Evolutionary conservation across 2,888 invertebrate species (phyloP), one percentile per base, ranked within the genome.

Genomic region (Lithodes maja): DNA sequence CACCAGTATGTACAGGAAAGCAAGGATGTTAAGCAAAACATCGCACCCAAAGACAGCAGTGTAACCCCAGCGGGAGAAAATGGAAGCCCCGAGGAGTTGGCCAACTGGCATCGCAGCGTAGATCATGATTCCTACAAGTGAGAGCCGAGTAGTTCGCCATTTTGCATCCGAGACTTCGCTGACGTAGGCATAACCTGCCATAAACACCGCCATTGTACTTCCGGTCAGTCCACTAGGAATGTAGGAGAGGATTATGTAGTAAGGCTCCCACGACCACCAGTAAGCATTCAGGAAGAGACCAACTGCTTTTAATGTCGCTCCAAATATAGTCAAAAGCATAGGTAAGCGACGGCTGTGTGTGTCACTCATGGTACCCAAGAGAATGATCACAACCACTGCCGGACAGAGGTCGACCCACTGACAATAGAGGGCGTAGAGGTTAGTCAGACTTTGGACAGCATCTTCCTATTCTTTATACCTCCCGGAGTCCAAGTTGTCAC

Each of bases 301-400:
- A 3, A 84, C 68, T n/a, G 88, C 68, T 9, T 77, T 85, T 12
- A 89, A 52, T 3, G 78, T 49, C 15, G 68, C 50, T 3, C 88
- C 88, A 7, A 53, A 3, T 1, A 85, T 33, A 1, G 88, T 75
- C 5, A 85, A 5, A n/a, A 89, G 15, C 17, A 89, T 12, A 12
- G 88, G 88, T 33, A 89, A 68, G 2, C 68, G 79, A 15, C 88
- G 80, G 7, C 88, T 61, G 15, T 77, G 55, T 7, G 55, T 81
- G 85, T 89, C 88, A 9, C 85, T 83, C 85, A 80, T 81, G 2
- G 85, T 81, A 2, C 88, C 88, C 33, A 85, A 53, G 3, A 89
- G 54, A 12, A 82, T 2, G 49, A 81, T 74, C 15, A 81, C 15
- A 3, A 85, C 3, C 2, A 81, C 74, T 55, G 81, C 85, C 1